Percentiles rank a stretch among this genome's conserved stretches.
These are phyloP conservation scores for Machaerirhynchus nigripectus DNA, from an alignment of 2,113 vertebrate genomes.

Conservation along the genomic window DNA sequence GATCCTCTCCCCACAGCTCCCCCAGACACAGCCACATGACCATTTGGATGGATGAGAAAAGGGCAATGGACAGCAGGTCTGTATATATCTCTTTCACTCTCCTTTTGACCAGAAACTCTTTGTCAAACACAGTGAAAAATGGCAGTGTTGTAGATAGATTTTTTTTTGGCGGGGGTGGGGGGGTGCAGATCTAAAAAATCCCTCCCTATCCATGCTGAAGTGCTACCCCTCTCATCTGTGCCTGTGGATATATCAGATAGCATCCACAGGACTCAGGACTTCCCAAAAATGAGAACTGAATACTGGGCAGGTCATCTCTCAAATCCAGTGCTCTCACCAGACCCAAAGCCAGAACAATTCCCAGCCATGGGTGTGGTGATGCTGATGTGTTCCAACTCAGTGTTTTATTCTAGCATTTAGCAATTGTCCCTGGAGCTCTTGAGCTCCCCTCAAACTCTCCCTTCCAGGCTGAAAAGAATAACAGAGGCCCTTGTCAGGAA, in stretches of 20 bases:
- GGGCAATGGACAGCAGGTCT: not conserved
- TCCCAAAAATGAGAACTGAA: not conserved
- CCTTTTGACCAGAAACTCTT: slow-evolving; percentile 5
- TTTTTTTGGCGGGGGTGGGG: not conserved
- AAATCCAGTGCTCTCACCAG: not conserved
- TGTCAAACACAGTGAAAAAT: not conserved
- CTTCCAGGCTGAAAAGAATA: not conserved
- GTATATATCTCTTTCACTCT: not conserved
- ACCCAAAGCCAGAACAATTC: not conserved
- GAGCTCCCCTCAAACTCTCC: not conserved
- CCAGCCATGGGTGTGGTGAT: not conserved
- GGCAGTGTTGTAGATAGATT: not conserved
- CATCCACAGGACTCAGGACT: not conserved
- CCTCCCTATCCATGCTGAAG: not conserved
- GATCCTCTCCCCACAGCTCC: not conserved
- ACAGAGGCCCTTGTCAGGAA: not conserved
- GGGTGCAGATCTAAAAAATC: not conserved
- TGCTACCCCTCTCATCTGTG: not conserved
- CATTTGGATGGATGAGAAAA: not conserved
- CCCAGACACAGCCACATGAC: not conserved
- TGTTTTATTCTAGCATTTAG: not conserved
- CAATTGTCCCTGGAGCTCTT: not conserved
- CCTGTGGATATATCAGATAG: not conserved
- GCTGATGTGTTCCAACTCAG: not conserved
- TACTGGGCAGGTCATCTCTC: not conserved